Evolutionary conservation across 2,888 invertebrate genomes (phyloP), one percentile per base, ranked within the genome.

Genomic region (Formica aserva): DNA sequence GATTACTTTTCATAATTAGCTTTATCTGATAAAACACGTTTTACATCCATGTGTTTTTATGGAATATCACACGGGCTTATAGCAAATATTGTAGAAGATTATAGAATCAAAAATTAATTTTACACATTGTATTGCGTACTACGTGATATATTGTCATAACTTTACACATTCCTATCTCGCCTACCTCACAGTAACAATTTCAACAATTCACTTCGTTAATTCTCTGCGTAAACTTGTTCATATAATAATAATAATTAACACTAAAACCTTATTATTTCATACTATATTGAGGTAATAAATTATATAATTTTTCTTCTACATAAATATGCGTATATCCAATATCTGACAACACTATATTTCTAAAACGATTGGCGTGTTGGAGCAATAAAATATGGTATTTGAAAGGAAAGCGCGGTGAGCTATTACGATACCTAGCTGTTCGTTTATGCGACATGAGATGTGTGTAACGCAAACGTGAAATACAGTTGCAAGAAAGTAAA

Each of bases 381-480:
- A 66, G 75, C 76, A 85, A 84, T 88, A 85, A 86, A 83, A 82
- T 65, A 62, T 57, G 60, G 66, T 85, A 88, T 81, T 86, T 80
- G 80, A 71, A 71, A 81, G 85, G 85, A 85, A 86, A 84, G 65
- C 48, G 74, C 60, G 84, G 81, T 83, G 66, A 84, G 72, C 88
- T 85, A 76, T 83, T 82, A 77, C 82, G 55, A 67, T 84, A 15
- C 4, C 4, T 63, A 62, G 75, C 60, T 67, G 45, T 63, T 55
- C 62, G 74, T 84, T 82, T 80, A 67, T 32, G 69, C 60, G 71
- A 67, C 32, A 69, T 62, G 48, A 52, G 48, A 48, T 66, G 78
- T 69, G 48, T 82, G 65, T 82, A 82, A 85, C 69, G 60, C 55
- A 69, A 85, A 60, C 41, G 41, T 60, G 32, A 82, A 63, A 71